Evolutionary conservation across 2,113 vertebrate genomes (phyloP), one percentile per base, ranked within the genome.

Genomic region (Chlamydotis undulata): DNA sequence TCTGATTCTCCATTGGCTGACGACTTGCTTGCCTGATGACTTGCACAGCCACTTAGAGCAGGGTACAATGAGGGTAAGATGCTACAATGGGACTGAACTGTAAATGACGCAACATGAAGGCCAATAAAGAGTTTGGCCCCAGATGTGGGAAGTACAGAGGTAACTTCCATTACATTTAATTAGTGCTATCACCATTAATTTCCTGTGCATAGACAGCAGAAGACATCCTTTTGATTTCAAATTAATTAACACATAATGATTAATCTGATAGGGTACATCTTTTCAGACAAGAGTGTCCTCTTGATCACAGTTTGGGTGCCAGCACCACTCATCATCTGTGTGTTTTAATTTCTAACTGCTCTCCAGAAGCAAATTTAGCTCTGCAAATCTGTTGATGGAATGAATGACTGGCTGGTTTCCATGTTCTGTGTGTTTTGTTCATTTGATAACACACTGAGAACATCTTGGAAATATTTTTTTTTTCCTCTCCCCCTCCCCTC

Each of bases 301-400:
- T 96, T 97, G 90, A 93, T 96, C 94, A 96, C 78, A 95, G 78
- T 97, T 95, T 96, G 96, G 95, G 87, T 94, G 92, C 92, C 94
- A 94, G 94, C 88, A 95, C 87, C 90, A 82, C 91, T 94, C 95
- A 91, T 96, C 84, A 96, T 94, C 87, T 96, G 84, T 87, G 81
- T 97, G 92, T 93, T 97, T 97, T 94, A 95, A 89, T 94, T 95
- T 90, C 89, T 93, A 93, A 95, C 81, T 89, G 77, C 84, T 97
- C 92, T 96, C 92, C 45, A 67, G 92, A 94, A 96, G 92, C 87
- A 97, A 96, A 94, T 96, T 95, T 95, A 93, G 92, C 87, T 96
- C 88, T 87, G 90, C 87, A 96, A 97, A 97, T 93, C 94, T 96
- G 94, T 95, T 6, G 47, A 52, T 85, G 61, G 90, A 93, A 93